Conservation (phyloP, 2,797 vertebrate genomes). For the Amblyopsis hoosieri region DNA sequence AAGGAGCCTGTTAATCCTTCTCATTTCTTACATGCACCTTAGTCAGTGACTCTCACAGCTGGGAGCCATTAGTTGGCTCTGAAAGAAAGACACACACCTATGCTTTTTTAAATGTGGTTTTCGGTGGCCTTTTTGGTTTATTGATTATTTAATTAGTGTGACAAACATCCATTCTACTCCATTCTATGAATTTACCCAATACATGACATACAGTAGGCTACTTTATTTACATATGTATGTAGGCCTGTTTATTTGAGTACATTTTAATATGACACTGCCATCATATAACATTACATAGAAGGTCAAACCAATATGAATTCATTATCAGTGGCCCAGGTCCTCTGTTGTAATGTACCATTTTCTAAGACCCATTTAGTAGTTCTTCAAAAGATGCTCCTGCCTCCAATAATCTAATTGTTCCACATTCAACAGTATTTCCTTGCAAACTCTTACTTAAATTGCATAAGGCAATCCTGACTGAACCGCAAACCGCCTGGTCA, state of each 20-base stretch:
- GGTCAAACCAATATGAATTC: too few relatives aligned
- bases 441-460: constrained; percentile 7
- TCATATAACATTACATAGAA: too few relatives aligned
- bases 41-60: constrained; percentile 43
- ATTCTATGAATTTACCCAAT: too few relatives aligned
- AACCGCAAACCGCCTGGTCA: constrained; percentile 24
- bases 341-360: too few relatives aligned
- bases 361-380: not conserved
- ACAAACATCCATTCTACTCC: too few relatives aligned
- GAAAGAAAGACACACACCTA: constrained; percentile 17
- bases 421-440: constrained; percentile 11
- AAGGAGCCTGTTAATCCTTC: constrained; percentile 64
- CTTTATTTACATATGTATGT: too few relatives aligned
- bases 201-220: too few relatives aligned
- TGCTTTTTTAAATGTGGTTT: constrained; percentile 1
- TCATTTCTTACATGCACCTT: constrained; percentile 57
- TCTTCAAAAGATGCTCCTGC: not conserved
- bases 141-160: too few relatives aligned
- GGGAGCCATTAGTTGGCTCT: constrained; percentile 32
- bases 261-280: too few relatives aligned
- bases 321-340: too few relatives aligned
- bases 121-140: not conserved
- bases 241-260: too few relatives aligned
- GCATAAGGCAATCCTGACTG: constrained; percentile 13
- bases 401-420: not conserved